Evolutionary conservation across 1,140 invertebrate genomes (phyloP).

Genomic region (Bilobella aurantiaca): DNA sequence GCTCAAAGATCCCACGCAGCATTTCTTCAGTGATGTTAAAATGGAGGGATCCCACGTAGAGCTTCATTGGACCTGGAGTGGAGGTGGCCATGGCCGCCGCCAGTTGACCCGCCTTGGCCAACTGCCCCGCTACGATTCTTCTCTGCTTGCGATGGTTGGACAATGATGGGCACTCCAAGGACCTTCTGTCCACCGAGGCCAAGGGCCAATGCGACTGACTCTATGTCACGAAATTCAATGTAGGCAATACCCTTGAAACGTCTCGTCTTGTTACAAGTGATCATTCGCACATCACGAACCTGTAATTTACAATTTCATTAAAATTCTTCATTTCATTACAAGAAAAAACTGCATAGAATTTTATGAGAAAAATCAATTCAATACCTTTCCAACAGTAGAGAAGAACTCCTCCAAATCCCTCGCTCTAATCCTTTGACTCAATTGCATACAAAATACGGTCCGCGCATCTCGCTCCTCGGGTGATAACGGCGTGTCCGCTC

Average conservation of each 20-base stretch:
- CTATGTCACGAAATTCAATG: slow-evolving; percentile 96
- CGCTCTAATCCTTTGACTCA: slow-evolving; percentile 84
- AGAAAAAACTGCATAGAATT: too few relatives aligned
- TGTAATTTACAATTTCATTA: too few relatives aligned
- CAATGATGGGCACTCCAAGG: slow-evolving; percentile 93
- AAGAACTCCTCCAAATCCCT: slow-evolving; percentile 99
- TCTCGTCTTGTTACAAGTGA: slow-evolving; percentile 97
- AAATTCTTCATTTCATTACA: too few relatives aligned
- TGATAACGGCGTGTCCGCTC: slow-evolving; percentile 49
- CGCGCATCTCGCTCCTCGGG: slow-evolving; percentile 95
- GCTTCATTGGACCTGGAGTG: slow-evolving; percentile 72
- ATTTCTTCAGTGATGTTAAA: slow-evolving; percentile 99
- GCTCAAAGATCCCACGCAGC: slow-evolving; percentile 96
- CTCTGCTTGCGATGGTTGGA: slow-evolving; percentile 96
- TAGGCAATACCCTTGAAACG: slow-evolving; percentile 99
- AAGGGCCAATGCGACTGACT: slow-evolving; percentile 92
- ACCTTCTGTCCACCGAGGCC: slow-evolving; percentile 92
- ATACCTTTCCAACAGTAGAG: slow-evolving; percentile 92
- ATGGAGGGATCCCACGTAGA: slow-evolving; percentile 96
- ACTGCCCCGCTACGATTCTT: slow-evolving; percentile 89
- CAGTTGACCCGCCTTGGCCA: slow-evolving; percentile 46
- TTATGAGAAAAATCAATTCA: too few relatives aligned
- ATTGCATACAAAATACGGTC: slow-evolving; percentile 96
- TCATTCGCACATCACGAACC: slow-evolving; percentile 88
- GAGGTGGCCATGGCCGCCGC: slow-evolving; percentile 60